Base-by-base conservation (phyloP, 2,113 vertebrate species). In the Puffinus mauretanicus region DNA sequence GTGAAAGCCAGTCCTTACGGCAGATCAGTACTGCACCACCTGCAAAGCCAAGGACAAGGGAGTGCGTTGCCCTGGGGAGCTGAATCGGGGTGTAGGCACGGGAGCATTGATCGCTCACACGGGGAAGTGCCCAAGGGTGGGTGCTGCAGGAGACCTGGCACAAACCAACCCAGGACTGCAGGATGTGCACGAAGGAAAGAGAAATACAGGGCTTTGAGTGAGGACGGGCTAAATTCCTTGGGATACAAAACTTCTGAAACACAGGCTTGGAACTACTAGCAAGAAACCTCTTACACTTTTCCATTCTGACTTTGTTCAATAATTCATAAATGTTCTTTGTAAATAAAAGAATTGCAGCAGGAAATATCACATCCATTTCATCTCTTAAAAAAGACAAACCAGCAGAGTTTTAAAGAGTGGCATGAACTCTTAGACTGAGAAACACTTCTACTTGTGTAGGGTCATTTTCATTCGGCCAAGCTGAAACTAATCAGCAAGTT, bases 101-200 rank as follows among this genome's bases (percentile, higher is more conserved):
- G 34, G 20, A 75, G 36, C 62, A 44, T 0, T 27, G 21, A 30
- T 26, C 0, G 6, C 46, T 44, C 21, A 24, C 22, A 30, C 0
- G 0, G n/a, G 24, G n/a, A 84, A 49, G 75, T 64, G 49, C 20
- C 20, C 2, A 2, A 25, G 24, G 25, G 36, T 8, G 60, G 49
- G 26, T 54, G 49, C 65, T 65, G 72, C 19, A 71, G 57, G 42
- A 80, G 25, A 58, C 11, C 32, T 16, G 25, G n/a, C 49, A 73
- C 13, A 85, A 54, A 72, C 18, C 24, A 84, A 27, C 6, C 7
- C 26, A 24, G 29, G 22, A 46, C 32, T 36, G 66, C 8, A n/a
- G 2, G 22, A 42, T 42, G 25, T 36, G 34, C 66, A 86, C 0
- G 4, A 46, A 40, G 13, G 47, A 30, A 70, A 84, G 24, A 90